These are phyloP conservation scores for Petrocephalus sullivani DNA, from an alignment of 2,797 vertebrate species.

Conservation along the genomic window DNA sequence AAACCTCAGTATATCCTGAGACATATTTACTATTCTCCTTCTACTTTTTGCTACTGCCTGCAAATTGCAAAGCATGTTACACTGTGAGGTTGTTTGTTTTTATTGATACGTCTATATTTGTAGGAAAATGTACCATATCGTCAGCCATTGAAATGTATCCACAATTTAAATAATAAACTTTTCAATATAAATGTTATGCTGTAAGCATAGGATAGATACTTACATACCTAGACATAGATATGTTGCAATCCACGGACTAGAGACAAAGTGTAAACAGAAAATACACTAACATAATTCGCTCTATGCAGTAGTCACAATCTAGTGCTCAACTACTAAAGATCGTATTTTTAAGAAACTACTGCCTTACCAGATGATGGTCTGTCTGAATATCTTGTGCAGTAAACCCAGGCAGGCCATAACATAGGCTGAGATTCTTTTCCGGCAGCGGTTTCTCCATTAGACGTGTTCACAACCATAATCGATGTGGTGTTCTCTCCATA, in stretches of 20 bases:
- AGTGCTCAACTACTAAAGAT: not conserved
- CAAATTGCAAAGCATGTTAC: not conserved
- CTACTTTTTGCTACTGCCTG: not conserved
- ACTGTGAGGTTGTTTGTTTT: not conserved
- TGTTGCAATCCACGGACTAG: not conserved
- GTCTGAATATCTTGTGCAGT: conserved; percentile 94
- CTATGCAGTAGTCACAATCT: not conserved
- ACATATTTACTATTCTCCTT: not conserved
- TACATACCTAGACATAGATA: not conserved
- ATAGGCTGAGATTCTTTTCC: conserved; percentile 78
- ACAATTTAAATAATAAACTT: not conserved
- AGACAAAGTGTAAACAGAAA: not conserved
- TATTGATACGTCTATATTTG: not conserved
- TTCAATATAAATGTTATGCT: not conserved
- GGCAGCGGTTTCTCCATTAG: conserved; percentile 65
- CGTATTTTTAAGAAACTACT: conserved; percentile 32
- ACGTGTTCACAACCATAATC: conserved; percentile 73
- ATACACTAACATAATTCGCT: not conserved
- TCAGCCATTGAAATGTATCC: not conserved
- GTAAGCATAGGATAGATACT: not conserved
- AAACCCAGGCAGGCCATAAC: conserved; percentile 95
- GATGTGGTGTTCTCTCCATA: conserved; percentile 75
- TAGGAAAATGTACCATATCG: not conserved
- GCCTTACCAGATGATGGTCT: conserved; percentile 96
- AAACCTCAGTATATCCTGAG: not conserved